Evolutionary conservation across 2,797 vertebrate species (phyloP).

Genomic region (Schizopygopsis pylzovi): DNA sequence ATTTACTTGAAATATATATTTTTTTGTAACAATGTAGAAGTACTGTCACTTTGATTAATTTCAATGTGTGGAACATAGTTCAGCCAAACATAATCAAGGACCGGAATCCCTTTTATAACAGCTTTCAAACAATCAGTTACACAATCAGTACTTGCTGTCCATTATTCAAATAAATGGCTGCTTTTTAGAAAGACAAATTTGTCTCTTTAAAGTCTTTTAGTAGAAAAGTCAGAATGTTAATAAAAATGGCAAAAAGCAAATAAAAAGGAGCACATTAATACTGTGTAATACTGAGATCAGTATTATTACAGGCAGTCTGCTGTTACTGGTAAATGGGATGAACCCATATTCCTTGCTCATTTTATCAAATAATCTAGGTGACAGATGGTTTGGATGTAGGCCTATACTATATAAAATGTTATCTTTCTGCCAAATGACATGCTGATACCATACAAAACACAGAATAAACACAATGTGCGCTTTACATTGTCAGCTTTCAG

Average conservation of each 20-base stretch:
- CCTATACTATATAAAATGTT: background rate
- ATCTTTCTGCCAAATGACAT: background rate
- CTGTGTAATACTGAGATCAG: background rate
- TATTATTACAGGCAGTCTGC: slow-evolving; percentile 6
- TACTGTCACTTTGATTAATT: background rate
- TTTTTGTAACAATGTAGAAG: background rate
- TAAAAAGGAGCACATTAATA: background rate
- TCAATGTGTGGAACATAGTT: background rate
- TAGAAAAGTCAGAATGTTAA: background rate
- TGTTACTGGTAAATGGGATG: slow-evolving; percentile 23
- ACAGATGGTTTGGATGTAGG: slow-evolving; percentile 38
- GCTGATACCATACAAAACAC: background rate
- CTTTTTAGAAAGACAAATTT: background rate
- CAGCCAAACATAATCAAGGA: background rate
- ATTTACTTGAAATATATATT: too few relatives aligned
- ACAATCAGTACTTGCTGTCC: background rate
- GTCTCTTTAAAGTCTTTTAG: background rate
- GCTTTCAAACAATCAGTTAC: background rate
- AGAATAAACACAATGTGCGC: background rate
- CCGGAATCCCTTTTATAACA: background rate
- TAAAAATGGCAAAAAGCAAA: background rate
- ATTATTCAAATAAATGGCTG: background rate
- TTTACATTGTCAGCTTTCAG: background rate
- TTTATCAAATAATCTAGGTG: slow-evolving; percentile 19
- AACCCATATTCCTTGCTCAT: slow-evolving; percentile 20